Evolutionary conservation across 2,797 vertebrate species (phyloP), one percentile per base, ranked within the genome.

Genomic region (Enteromius anoplus): DNA sequence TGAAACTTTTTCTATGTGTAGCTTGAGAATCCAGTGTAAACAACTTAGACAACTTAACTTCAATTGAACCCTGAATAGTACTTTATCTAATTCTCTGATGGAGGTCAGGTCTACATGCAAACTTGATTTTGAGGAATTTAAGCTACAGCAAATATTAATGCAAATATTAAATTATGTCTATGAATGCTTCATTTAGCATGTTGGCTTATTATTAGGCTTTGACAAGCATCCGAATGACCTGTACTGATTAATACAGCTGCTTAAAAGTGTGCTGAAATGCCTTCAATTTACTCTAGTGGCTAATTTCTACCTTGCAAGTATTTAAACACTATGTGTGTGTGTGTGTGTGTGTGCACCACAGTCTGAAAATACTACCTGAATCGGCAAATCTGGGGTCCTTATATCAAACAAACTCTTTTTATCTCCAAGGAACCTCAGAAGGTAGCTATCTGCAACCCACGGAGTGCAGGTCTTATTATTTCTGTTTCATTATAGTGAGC

Each of bases 401-500:
- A 64, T 40, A 60, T 72, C 64, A 71, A 84, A 87, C 55, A 71
- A 69, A 70, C 60, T 65, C 8, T 55, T 53, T 80, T 75, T 65
- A 81, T 85, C 81, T 71, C 79, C 80, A 83, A 81, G 21, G 86
- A 84, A 53, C 79, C 70, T 85, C 21, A 89, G 84, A 88, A 88
- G 87, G 89, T 78, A 83, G n/a, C 73, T 75, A 81, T 77, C 87
- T 86, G 85, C 89, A 82, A 82, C 58, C 78, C 69, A 85, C 68
- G 66, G 85, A 55, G 80, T 78, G 87, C 77, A 81, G 88, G 90
- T 89, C 85, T 79, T 88, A 88, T 91, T 91, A 89, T 86, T 92
- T 89, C 90, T 91, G 90, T 92, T 94, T 94, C 94, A 93, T 93
- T 90, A 90, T 92, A 93, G 90, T 92, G 90, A 92, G 89, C 90